phyloP scores from a whole-genome alignment of 2,888 invertebrate genomes.

The Galerucella pusilla region DNA sequence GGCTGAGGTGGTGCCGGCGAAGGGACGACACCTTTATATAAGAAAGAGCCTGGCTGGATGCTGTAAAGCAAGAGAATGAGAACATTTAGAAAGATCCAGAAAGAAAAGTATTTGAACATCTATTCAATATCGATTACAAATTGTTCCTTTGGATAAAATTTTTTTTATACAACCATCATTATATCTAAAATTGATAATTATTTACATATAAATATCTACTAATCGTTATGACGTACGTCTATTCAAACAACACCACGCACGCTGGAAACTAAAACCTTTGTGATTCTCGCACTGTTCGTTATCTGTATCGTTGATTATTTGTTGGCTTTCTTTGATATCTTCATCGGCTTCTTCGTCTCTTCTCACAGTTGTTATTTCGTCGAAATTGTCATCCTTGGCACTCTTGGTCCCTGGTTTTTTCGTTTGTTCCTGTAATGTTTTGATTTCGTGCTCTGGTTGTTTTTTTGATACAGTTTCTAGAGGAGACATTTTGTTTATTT shows the following conservation, averaged over 20 bases:
- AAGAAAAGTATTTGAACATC: too few species aligned
- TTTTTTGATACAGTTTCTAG: constrained; percentile 12
- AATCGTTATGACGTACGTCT: constrained; percentile 56
- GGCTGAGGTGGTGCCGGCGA: too few species aligned
- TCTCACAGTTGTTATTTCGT: constrained; percentile 58
- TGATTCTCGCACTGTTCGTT: constrained; percentile 46
- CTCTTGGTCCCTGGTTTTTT: constrained; percentile 30
- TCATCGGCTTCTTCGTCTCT: constrained; percentile 45
- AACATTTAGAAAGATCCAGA: too few species aligned
- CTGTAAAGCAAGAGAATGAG: too few species aligned
- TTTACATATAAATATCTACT: constrained; percentile 21
- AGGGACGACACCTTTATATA: too few species aligned
- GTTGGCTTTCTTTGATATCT: constrained; percentile 36
- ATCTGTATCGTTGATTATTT: constrained; percentile 30
- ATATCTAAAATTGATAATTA: constrained; percentile 5
- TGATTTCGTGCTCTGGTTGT: constrained; percentile 31
- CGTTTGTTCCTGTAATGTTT: constrained; percentile 16
- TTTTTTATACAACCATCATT: background rate
- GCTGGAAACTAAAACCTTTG: constrained; percentile 66
- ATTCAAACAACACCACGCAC: constrained; percentile 69
- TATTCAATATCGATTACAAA: background rate
- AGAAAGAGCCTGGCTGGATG: too few species aligned
- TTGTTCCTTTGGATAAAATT: background rate
- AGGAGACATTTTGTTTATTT: constrained; percentile 58
- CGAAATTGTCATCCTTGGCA: constrained; percentile 49